These are phyloP conservation scores for Bacillus rossius DNA, from an alignment of 1,140 invertebrate genomes.

Conservation along the genomic window DNA sequence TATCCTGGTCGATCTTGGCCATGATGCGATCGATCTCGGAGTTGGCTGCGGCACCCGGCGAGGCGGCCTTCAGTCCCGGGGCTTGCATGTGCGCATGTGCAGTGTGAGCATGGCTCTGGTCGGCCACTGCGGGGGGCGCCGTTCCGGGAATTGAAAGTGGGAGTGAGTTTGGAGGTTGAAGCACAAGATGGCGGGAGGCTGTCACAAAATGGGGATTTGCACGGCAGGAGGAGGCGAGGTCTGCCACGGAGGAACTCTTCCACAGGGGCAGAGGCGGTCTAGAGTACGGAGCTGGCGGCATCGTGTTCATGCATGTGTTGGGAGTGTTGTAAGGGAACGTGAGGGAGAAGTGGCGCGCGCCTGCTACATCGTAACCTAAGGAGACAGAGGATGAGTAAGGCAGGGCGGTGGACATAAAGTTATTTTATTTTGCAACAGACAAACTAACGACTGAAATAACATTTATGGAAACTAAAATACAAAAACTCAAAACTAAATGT, in stretches of 20 bases:
- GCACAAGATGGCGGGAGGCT: neutral
- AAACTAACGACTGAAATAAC: too few species aligned
- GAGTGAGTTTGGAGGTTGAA: conserved; percentile 13
- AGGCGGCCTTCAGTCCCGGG: conserved; percentile 36
- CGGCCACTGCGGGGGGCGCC: conserved; percentile 6
- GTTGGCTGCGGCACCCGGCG: conserved; percentile 44
- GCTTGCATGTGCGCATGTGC: neutral
- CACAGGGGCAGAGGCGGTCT: neutral
- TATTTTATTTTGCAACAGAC: too few species aligned
- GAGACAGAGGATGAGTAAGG: too few species aligned
- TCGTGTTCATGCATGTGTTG: too few species aligned
- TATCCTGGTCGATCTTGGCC: conserved; percentile 89
- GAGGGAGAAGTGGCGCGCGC: too few species aligned
- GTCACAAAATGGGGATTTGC: conserved; percentile 2
- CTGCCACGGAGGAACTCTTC: conserved; percentile 16
- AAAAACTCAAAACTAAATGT: too few species aligned
- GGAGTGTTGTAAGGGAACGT: too few species aligned
- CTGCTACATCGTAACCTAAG: too few species aligned
- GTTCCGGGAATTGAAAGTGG: conserved; percentile 7
- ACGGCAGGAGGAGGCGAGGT: conserved; percentile 8
- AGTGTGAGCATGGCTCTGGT: conserved; percentile 2
- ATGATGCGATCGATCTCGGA: conserved; percentile 86
- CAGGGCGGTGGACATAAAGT: too few species aligned
- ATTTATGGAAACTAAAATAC: too few species aligned
- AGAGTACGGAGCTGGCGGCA: too few species aligned